Evolutionary conservation across 1,140 invertebrate genomes (phyloP), one percentile per base, ranked within the genome.

Genomic region (Neuroterus valhalla): DNA sequence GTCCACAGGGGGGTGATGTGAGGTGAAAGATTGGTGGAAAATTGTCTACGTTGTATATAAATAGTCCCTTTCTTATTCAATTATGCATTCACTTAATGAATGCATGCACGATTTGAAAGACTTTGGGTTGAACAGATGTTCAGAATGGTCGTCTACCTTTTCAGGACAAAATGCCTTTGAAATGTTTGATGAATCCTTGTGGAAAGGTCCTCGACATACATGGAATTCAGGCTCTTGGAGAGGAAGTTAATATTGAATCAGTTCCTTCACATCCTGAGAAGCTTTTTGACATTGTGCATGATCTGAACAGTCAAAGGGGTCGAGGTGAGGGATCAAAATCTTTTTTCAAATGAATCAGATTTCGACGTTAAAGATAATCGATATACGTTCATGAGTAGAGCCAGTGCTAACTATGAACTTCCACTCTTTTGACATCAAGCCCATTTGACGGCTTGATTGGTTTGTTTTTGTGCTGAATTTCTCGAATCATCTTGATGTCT

Each of bases 131-230:
- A 48, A 66, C 26, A 76, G 42, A n/a, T 66, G 43, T 42, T 19
- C 68, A 21, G 43, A 42, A 55, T 71, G 43, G 43, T 66, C 17
- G 4, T 31, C 67, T 66, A 45, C 55, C 15, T 79, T 26, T 67
- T 43, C 69, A 91, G 88, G 91, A 91, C 15, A 94, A 94, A 88
- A 89, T 94, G 15, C 91, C 93, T 45, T 85, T 96, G 55, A 95
- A 95, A 87, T 91, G 95, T 71, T 91, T 96, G 82, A 95, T 96
- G 93, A 95, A 95, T 89, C 95, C 95, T 23, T 90, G 92, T 81
- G 94, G 95, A 12, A 93, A 95, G 87, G 91, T 96, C 2, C 91
- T 94, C 81, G 95, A 96, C 82, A 92, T 93, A 66, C 92, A 94
- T 72, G 92, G 92, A 67, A 91, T 91, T 81, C 87, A 92, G 74